Conservation (phyloP, 2,113 vertebrate genomes). For the Sialia sialis region DNA sequence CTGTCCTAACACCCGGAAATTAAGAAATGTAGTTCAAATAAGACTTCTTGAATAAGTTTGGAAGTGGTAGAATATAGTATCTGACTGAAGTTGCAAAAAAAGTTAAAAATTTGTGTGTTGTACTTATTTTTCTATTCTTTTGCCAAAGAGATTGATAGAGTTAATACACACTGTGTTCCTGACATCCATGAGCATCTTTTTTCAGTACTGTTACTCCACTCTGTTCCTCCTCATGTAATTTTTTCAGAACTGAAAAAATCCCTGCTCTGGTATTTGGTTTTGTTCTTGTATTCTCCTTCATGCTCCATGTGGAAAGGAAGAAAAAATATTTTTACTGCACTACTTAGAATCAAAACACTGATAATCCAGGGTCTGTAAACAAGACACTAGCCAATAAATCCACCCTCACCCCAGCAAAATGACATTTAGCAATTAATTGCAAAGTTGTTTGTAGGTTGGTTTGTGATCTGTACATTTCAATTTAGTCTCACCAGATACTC, state of each 20-base stretch:
- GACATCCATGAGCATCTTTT: background rate
- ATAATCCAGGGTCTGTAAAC: background rate
- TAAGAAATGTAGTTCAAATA: background rate
- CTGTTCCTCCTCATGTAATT: background rate
- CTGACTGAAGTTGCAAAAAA: background rate
- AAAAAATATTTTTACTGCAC: background rate
- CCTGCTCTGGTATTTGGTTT: background rate
- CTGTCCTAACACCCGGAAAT: background rate
- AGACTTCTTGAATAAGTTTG: background rate
- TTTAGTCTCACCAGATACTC: background rate
- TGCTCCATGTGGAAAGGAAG: background rate
- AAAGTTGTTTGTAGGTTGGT: background rate
- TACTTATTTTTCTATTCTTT: background rate
- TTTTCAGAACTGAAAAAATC: background rate
- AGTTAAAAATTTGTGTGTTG: background rate
- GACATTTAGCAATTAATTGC: background rate
- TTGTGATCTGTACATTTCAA: background rate
- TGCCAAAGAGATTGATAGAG: background rate
- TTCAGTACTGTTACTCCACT: background rate
- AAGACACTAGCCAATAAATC: background rate
- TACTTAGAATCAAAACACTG: background rate
- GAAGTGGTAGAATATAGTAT: background rate
- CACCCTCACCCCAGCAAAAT: background rate
- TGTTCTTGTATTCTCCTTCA: background rate
- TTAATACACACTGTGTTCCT: background rate